These are phyloP conservation scores for Mongoloraphidia duomilia DNA, from an alignment of 2,888 invertebrate species.

Conservation along the genomic window DNA sequence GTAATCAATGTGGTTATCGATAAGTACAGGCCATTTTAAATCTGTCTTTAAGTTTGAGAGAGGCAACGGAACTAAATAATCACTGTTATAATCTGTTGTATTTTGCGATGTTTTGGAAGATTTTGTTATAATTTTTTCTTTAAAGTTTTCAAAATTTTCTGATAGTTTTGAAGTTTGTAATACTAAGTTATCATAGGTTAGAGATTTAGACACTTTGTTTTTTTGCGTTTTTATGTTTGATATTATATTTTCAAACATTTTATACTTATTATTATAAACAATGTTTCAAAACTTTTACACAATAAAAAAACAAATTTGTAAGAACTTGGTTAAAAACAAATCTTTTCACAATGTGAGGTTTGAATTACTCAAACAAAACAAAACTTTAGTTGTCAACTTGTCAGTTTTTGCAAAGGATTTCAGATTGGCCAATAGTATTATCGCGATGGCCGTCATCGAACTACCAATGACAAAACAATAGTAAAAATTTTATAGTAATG, in stretches of 20 bases:
- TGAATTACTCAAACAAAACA: too few species aligned
- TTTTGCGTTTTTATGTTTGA: conserved; percentile 31
- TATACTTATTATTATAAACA: neutral
- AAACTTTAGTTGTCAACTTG: too few species aligned
- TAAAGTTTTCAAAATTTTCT: conserved; percentile 24
- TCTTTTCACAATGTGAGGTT: too few species aligned
- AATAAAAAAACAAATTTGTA: too few species aligned
- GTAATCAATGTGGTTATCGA: conserved; percentile 32
- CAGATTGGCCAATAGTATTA: too few species aligned
- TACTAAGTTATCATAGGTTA: conserved; percentile 20
- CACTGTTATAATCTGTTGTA: conserved; percentile 27
- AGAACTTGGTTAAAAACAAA: too few species aligned
- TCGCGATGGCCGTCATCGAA: too few species aligned
- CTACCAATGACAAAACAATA: too few species aligned
- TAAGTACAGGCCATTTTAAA: conserved; percentile 40
- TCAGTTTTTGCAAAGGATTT: too few species aligned
- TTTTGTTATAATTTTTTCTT: conserved; percentile 25
- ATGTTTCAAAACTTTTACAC: too few species aligned
- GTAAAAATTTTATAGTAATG: too few species aligned
- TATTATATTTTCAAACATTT: conserved; percentile 34
- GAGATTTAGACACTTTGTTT: conserved; percentile 27
- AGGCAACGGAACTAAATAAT: conserved; percentile 41
- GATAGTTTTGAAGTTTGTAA: conserved; percentile 26
- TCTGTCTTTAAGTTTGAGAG: conserved; percentile 33
- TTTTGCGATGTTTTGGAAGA: conserved; percentile 23